Evolutionary conservation across 2,797 vertebrate species (phyloP).

Genomic region (Pipistrellus pygmaeus): DNA sequence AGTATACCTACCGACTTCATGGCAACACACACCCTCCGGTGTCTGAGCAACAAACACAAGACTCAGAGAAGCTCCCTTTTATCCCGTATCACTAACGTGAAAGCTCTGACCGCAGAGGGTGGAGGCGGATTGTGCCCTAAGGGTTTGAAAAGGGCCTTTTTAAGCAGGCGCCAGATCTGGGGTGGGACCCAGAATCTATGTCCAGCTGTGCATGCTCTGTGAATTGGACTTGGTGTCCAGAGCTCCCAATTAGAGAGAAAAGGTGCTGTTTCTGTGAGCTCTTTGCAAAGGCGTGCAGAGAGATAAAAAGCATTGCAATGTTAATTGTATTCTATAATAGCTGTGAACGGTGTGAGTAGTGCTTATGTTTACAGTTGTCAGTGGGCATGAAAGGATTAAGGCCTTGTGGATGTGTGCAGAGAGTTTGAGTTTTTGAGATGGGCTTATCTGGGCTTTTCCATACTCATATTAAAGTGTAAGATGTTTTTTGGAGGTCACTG

Average conservation of each 20-base stretch:
- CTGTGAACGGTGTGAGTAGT: neutral
- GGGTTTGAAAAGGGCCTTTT: neutral
- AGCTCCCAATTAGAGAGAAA: neutral
- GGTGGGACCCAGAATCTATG: neutral
- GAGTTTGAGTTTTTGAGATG: neutral
- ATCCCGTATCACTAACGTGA: neutral
- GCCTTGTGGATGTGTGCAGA: neutral
- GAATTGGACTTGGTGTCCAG: neutral
- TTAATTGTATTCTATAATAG: neutral
- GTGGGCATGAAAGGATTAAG: neutral
- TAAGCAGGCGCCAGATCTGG: conserved; percentile 41
- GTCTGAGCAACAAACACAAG: too few relatives aligned
- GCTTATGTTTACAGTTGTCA: neutral
- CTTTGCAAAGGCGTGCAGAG: neutral
- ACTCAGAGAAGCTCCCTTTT: neutral
- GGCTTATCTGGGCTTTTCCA: neutral
- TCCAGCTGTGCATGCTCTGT: neutral
- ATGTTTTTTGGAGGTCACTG: neutral
- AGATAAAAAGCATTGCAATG: neutral
- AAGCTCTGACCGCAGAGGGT: neutral
- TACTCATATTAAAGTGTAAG: neutral
- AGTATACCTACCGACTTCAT: neutral
- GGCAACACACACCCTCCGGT: neutral
- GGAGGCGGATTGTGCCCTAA: neutral
- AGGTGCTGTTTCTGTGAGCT: neutral